Evolutionary conservation across 2,113 vertebrate species (phyloP), one percentile per base, ranked within the genome.

Genomic region (Lichenostomus cassidix): DNA sequence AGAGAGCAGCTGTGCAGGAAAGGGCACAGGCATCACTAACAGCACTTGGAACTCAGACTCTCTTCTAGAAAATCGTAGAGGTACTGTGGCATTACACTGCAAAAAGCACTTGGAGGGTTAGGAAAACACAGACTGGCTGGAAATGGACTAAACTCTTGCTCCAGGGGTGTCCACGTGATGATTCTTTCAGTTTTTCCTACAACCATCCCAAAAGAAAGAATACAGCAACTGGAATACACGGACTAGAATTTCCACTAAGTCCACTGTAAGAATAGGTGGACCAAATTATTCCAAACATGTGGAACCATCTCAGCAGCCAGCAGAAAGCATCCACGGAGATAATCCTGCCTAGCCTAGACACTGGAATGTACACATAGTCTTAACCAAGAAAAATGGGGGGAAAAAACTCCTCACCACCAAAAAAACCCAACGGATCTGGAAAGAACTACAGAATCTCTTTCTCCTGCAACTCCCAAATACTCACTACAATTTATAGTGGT

Each of bases 1-100:
- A 37, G 70, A 73, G 46, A 88, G 70, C 77, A 95, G 78, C 84
- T 88, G 65, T 5, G 55, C 75, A 85, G 74, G 63, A 63, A 74
- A 90, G 92, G 88, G 82, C 94, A 92, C 16, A 53, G 4, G 1
- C 17, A 0, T 37, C 60, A 41, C 41, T 8, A n/a, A 55, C 27
- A 87, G 46, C 33, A 88, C 68, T 74, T 37, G 60, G 75, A 92
- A 91, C 63, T 91, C 63, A 25, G 42, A 79, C 5, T 68, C 27
- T 68, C 46, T 16, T 39, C 18, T 50, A 67, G 52, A 84, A 74
- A 74, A 65, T 33, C 20, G 7, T 18, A 0, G 24, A 80, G 64
- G 52, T 37, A 55, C 31, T 60, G 41, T 0, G 0, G 23, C 79
- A 41, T 28, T 52, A 50, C 39, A 41, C 67, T 44, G 75, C 55